Evolutionary conservation across 2,888 invertebrate species (phyloP).

Genomic region (Drosophila anomalata): DNA sequence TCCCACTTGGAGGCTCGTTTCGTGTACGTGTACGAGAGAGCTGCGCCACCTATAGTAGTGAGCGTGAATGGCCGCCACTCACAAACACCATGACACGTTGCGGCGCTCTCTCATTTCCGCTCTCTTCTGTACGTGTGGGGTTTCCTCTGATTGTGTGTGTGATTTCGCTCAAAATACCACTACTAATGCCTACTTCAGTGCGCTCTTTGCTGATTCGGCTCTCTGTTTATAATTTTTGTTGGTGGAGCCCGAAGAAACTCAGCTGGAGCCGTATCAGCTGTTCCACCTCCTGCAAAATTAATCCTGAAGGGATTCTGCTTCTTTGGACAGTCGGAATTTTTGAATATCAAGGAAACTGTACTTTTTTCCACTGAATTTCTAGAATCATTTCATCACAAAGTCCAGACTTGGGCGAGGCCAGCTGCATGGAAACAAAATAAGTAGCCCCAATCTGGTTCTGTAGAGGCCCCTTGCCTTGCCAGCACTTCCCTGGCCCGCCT

Average conservation of each 20-base stretch:
- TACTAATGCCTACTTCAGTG: slow-evolving; percentile 7
- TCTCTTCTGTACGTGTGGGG: slow-evolving; percentile 1
- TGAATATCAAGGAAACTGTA: slow-evolving; percentile 10
- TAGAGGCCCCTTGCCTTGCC: too few species aligned
- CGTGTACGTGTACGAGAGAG: slow-evolving; percentile 23
- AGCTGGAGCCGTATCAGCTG: slow-evolving; percentile 21
- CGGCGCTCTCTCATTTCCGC: slow-evolving; percentile 48
- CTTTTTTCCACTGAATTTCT: slow-evolving; percentile 1
- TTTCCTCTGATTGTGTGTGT: slow-evolving; percentile 7
- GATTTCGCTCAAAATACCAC: slow-evolving; percentile 22
- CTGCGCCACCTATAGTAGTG: slow-evolving; percentile 3
- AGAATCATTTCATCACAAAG: slow-evolving; percentile 31
- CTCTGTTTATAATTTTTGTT: slow-evolving; percentile 59
- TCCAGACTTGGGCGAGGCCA: slow-evolving; percentile 11
- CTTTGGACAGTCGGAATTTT: background rate
- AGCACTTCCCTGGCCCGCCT: too few species aligned
- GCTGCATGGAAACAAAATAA: slow-evolving; percentile 2
- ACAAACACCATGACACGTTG: slow-evolving; percentile 40
- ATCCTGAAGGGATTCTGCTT: background rate
- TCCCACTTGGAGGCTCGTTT: slow-evolving; percentile 33
- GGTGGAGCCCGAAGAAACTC: background rate
- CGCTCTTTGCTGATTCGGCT: slow-evolving; percentile 35
- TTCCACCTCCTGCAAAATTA: background rate
- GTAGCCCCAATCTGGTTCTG: too few species aligned
- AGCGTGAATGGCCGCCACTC: slow-evolving; percentile 12